Conservation (phyloP, 2,797 vertebrate genomes). For the Xyrichtys novacula region DNA sequence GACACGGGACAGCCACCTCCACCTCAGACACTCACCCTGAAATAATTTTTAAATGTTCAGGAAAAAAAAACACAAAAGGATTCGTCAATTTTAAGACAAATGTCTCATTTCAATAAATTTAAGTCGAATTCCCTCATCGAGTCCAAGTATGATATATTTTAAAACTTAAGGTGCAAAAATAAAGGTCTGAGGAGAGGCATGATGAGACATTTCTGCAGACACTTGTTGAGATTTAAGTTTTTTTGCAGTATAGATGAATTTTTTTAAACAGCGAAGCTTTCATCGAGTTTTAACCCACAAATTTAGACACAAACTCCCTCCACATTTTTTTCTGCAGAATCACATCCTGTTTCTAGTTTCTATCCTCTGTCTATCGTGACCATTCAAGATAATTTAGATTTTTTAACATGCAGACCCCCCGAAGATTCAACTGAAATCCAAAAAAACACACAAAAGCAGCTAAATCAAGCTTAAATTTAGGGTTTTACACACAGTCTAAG, state of each 20-base stretch:
- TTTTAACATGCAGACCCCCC: background rate
- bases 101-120: too few relatives aligned
- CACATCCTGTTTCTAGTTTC: background rate
- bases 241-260: too few relatives aligned
- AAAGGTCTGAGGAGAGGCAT: too few relatives aligned
- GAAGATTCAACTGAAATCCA: background rate
- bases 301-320: background rate
- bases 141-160: too few relatives aligned
- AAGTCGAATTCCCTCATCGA: too few relatives aligned
- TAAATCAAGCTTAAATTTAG: background rate
- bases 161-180: too few relatives aligned
- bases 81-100: too few relatives aligned
- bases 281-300: background rate
- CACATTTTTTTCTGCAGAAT: background rate
- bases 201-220: too few relatives aligned
- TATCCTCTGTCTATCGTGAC: background rate
- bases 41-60: too few relatives aligned
- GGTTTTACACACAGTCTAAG: background rate
- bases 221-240: too few relatives aligned
- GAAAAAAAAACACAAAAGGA: too few relatives aligned
- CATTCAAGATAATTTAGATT: background rate
- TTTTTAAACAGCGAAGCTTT: background rate
- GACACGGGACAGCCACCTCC: constrained; percentile 9
- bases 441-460: background rate
- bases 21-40: background rate